Conservation (phyloP, 2,888 invertebrate species). For the Scotopteryx bipunctaria region DNA sequence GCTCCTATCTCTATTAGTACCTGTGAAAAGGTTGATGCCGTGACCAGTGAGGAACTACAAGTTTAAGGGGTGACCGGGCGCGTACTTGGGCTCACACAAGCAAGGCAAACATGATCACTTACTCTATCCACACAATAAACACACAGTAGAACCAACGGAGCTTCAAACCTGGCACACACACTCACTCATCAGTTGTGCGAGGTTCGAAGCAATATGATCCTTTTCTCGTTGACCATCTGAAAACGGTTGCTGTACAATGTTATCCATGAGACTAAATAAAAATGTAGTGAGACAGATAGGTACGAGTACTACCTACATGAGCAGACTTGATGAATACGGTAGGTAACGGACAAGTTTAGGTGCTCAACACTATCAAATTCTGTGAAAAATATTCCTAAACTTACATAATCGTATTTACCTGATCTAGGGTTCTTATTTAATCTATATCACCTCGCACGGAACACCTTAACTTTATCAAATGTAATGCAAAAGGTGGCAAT, state of each 20-base stretch:
- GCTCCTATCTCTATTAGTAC: conserved; percentile 86
- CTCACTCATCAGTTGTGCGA: conserved; percentile 48
- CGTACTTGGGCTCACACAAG: conserved; percentile 51
- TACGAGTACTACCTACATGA: conserved; percentile 54
- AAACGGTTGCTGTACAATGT: conserved; percentile 33
- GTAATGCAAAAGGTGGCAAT: conserved; percentile 52
- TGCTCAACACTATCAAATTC: conserved; percentile 72
- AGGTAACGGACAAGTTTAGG: conserved; percentile 72
- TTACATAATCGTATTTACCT: conserved; percentile 36
- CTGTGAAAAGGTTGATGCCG: conserved; percentile 79
- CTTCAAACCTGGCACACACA: conserved; percentile 51
- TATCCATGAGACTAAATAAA: conserved; percentile 33
- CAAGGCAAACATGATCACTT: conserved; percentile 24
- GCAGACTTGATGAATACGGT: conserved; percentile 62
- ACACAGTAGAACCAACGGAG: conserved; percentile 52
- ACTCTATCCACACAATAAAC: conserved; percentile 34
- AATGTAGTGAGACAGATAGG: conserved; percentile 35
- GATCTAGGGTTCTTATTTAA: conserved; percentile 32
- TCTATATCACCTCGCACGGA: conserved; percentile 75
- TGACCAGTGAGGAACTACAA: conserved; percentile 56
- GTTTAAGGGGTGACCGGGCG: conserved; percentile 62
- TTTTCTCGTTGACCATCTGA: conserved; percentile 36
- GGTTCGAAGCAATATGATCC: conserved; percentile 32
- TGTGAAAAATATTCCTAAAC: conserved; percentile 58
- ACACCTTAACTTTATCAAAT: conserved; percentile 77